Conservation (phyloP, 2,888 invertebrate genomes). For the Exocentrus adspersus region DNA sequence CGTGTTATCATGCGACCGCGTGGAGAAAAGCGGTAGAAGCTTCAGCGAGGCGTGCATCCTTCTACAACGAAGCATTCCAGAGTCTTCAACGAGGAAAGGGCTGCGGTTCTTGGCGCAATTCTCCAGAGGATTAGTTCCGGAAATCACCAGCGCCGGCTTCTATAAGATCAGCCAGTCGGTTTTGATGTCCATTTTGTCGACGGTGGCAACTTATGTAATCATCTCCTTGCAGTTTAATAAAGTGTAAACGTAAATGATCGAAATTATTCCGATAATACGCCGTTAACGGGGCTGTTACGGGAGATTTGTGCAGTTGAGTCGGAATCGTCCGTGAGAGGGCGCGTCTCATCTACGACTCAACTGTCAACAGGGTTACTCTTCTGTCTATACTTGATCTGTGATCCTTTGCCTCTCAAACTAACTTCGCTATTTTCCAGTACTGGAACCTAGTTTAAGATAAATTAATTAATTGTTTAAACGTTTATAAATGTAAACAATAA, state of each 20-base stretch:
- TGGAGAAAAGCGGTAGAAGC: constrained; percentile 8
- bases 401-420: too few species aligned
- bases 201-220: constrained; percentile 24
- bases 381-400: too few species aligned
- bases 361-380: too few species aligned
- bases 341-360: too few species aligned
- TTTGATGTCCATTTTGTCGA: constrained; percentile 8
- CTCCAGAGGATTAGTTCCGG: constrained; percentile 4
- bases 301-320: too few species aligned
- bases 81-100: constrained; percentile 9
- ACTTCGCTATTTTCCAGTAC: too few species aligned
- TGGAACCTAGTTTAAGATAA: too few species aligned
- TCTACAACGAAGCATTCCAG: constrained; percentile 15
- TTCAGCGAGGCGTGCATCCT: constrained; percentile 7
- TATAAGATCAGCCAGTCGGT: constrained; percentile 20
- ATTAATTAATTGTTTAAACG: too few species aligned
- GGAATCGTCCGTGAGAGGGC: too few species aligned
- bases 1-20: constrained; percentile 11
- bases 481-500: too few species aligned
- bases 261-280: too few species aligned
- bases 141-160: constrained; percentile 20
- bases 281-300: too few species aligned
- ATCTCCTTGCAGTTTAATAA: constrained; percentile 24
- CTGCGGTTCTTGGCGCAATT: constrained; percentile 8
- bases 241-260: not conserved